Evolutionary conservation across 2,113 vertebrate species (phyloP), one percentile per base, ranked within the genome.

Genomic region (Megatriorchis doriae): DNA sequence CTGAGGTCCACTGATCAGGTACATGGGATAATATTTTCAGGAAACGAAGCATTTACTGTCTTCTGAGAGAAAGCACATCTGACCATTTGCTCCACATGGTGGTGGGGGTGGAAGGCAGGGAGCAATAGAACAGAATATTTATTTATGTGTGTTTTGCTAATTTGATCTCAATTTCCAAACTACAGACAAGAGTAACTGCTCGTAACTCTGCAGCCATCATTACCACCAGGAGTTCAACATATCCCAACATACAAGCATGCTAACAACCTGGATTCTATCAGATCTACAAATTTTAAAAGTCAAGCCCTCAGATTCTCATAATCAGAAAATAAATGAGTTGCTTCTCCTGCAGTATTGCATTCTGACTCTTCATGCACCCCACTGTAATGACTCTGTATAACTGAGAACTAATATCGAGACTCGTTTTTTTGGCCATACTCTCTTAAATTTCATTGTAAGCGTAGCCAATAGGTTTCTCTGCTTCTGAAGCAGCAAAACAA

Each of bases 161-260:
- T 80, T 83, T 92, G 79, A 94, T 72, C 84, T 88, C 70, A 80
- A 79, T 95, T 95, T 96, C 82, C 78, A 94, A 88, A 92, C 67
- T 85, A 47, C 36, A 93, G 66, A 89, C 6, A 68, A 22, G 63
- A 56, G 16, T 62, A 84, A 89, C 55, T 55, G 45, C 45, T 94
- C 38, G 25, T 59, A 93, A 91, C 85, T 80, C 59, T 78, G 34
- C 58, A 89, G 77, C 65, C 59, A 19, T 59, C n/a, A 22, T 66
- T 67, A 74, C 9, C 11, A 59, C 5, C 22, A 34, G 10, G 43
- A 82, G 42, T 74, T 79, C 53, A 88, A 59, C 31, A 45, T 14
- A 65, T 4, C 6, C 42, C 50, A 77, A 53, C 18, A 70, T 1
- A 66, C 21, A 58, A 65, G 45, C n/a, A 42, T 8, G 10, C 56